A percentile compares a stretch with the other conserved stretches of the same genome.
Evolutionary conservation across 2,113 vertebrate genomes (phyloP).

Genomic region (Laticauda colubrina): DNA sequence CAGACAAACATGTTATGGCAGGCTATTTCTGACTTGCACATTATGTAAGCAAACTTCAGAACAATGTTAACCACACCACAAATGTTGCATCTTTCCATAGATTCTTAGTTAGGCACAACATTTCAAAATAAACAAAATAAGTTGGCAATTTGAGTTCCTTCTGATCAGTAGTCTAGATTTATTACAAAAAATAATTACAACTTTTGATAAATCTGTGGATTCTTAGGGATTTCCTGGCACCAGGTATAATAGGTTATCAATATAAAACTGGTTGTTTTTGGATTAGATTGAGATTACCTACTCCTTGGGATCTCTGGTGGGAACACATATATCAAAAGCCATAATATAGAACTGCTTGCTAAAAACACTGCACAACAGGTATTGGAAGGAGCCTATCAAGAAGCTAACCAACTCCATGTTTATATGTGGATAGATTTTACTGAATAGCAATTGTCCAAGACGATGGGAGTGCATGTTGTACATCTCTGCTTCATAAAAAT

Average conservation of each 20-base stretch:
- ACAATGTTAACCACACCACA: neutral
- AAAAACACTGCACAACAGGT: neutral
- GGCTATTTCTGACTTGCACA: neutral
- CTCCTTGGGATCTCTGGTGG: neutral
- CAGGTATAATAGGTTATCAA: neutral
- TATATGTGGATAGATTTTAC: neutral
- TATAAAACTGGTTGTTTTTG: neutral
- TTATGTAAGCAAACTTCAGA: neutral
- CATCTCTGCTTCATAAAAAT: neutral
- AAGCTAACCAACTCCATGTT: neutral
- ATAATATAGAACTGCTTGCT: neutral
- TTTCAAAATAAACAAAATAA: neutral
- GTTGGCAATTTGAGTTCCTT: neutral
- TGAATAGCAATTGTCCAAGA: neutral
- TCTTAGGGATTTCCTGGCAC: neutral
- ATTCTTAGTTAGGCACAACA: neutral
- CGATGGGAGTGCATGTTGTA: neutral
- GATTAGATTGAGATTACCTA: neutral
- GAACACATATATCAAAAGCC: neutral
- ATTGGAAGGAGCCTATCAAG: neutral
- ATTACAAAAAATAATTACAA: neutral
- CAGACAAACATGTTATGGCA: neutral
- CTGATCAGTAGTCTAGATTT: neutral
- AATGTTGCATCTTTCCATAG: neutral
- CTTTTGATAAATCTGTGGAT: neutral